These are phyloP conservation scores for Fregata magnificens DNA, from an alignment of 2,113 vertebrate species.

Conservation along the genomic window DNA sequence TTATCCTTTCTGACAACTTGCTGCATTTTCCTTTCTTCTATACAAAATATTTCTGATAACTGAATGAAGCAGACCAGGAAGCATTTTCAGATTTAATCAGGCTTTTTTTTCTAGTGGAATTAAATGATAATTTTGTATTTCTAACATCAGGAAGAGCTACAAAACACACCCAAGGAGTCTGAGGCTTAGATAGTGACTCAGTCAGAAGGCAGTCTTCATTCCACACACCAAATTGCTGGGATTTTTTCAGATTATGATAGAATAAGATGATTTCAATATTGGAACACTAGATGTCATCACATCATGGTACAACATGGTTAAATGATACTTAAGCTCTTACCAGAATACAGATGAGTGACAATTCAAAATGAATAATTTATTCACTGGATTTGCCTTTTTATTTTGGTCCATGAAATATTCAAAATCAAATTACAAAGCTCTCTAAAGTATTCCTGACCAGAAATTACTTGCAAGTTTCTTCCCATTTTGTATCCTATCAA, in stretches of 20 bases:
- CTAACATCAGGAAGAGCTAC: background rate
- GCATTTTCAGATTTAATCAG: background rate
- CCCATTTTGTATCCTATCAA: background rate
- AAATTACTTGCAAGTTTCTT: background rate
- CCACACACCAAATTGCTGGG: background rate
- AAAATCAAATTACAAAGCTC: background rate
- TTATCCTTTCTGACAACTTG: background rate
- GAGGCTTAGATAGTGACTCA: background rate
- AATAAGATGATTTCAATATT: constrained; percentile 33
- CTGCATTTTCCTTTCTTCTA: background rate
- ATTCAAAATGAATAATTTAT: constrained; percentile 9
- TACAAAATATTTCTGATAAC: background rate
- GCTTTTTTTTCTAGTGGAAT: background rate
- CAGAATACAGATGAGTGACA: background rate
- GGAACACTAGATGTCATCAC: constrained; percentile 68
- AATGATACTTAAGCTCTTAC: background rate
- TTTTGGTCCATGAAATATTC: background rate
- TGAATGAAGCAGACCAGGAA: background rate
- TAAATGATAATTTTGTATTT: background rate
- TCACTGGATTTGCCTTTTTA: background rate
- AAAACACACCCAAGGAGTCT: background rate
- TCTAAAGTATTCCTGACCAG: background rate
- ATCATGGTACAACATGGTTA: constrained; percentile 42
- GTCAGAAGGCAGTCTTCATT: background rate
- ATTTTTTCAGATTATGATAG: background rate